These are phyloP conservation scores for Sylvilagus floridanus DNA, from an alignment of 2,797 vertebrate genomes.

Conservation along the genomic window DNA sequence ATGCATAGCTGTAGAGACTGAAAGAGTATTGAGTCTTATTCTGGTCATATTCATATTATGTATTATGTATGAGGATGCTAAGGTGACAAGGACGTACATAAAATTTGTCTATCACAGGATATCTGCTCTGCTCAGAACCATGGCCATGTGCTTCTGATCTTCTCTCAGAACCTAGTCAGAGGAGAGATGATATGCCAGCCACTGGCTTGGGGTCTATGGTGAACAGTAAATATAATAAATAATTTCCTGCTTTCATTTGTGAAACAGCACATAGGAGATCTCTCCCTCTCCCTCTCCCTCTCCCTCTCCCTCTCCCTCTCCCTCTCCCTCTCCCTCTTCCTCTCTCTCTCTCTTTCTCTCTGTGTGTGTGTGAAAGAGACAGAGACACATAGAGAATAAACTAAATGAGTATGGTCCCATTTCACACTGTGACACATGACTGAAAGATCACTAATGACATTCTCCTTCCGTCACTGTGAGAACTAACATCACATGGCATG, in stretches of 20 bases:
- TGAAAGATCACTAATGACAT: neutral
- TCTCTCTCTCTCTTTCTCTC: too few relatives aligned
- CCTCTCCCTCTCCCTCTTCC: too few relatives aligned
- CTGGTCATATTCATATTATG: neutral
- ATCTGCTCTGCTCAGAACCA: neutral
- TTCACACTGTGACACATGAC: neutral
- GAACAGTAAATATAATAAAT: neutral
- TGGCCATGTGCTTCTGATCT: neutral
- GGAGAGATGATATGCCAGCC: neutral
- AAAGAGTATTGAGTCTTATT: neutral
- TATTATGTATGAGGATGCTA: neutral
- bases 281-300: too few relatives aligned
- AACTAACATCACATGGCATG: neutral
- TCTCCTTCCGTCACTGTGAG: neutral
- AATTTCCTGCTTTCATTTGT: neutral
- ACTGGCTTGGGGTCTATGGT: neutral
- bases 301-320: too few relatives aligned
- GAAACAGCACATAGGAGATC: too few relatives aligned
- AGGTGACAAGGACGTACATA: neutral
- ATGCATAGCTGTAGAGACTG: neutral
- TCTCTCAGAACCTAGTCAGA: neutral
- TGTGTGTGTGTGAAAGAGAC: too few relatives aligned
- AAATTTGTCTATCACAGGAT: neutral
- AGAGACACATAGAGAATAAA: too few relatives aligned
- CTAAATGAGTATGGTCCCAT: neutral